phyloP scores from a whole-genome alignment of 2,888 invertebrate species.

The Rhorus exstirpatorius region DNA sequence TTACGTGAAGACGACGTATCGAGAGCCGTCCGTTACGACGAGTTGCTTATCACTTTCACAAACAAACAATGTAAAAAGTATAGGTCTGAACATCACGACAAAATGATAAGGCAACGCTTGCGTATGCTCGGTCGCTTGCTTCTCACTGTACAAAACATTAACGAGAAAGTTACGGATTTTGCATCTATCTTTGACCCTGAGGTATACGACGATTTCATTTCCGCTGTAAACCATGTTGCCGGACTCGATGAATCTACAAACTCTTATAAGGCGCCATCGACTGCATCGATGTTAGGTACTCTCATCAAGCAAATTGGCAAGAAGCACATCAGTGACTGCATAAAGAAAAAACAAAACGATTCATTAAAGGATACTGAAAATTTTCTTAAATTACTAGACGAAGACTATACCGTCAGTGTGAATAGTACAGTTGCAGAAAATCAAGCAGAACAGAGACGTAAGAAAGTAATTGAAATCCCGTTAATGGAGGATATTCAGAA shows the following conservation, averaged over 20 bases:
- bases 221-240: constrained; percentile 44
- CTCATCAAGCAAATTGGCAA: constrained; percentile 59
- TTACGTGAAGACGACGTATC: constrained; percentile 56
- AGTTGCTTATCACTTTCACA: constrained; percentile 57
- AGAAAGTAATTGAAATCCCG: constrained; percentile 52
- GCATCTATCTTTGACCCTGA: constrained; percentile 45
- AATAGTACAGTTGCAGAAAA: constrained; percentile 61
- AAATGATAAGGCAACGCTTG: constrained; percentile 50
- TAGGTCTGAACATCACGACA: constrained; percentile 46
- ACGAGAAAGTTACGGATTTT: constrained; percentile 47
- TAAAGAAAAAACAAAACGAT: constrained; percentile 28
- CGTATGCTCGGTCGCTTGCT: constrained; percentile 58
- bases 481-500: constrained; percentile 44
- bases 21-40: constrained; percentile 52
- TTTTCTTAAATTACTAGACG: constrained; percentile 55
- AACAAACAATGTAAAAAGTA: constrained; percentile 62
- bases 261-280: constrained; percentile 55
- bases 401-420: constrained; percentile 21
- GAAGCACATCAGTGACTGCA: constrained; percentile 43
- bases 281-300: constrained; percentile 55
- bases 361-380: constrained; percentile 35
- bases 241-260: constrained; percentile 32
- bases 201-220: constrained; percentile 41
- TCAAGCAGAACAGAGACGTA: constrained; percentile 38
- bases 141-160: constrained; percentile 46